Base-by-base conservation (phyloP, 1,140 invertebrate species). In the Diploscapter pachys region DNA sequence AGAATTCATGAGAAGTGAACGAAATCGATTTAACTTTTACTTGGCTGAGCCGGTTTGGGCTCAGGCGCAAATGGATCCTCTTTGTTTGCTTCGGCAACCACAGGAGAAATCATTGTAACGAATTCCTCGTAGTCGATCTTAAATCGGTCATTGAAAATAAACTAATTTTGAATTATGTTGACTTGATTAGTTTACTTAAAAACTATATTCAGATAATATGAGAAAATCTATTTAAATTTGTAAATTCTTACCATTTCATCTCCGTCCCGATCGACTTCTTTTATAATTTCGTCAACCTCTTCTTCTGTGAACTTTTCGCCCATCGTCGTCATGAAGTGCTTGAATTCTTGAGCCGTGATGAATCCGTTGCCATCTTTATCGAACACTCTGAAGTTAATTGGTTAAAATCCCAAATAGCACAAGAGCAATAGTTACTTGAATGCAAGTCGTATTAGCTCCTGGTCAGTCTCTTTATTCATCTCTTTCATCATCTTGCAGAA, bases 401-500 rank as follows among this genome's bases (percentile, higher is more conserved):
- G n/a, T 13, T 57, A 52, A 4, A 53, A 50, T 65, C 63, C 63
- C 63, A 9, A 13, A 31, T 1, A 52, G 9, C 56, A 53, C 49
- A 48, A 13, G 48, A 51, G 4, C 4, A 65, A 54, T 54, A 74
- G 77, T 73, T 13, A 83, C 83, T 83, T 86, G 72, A 86, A 85
- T n/a, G 84, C 83, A 11, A 85, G 78, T 8, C 83, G 80, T 69
- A 86, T 85, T 54, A 85, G 69, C 71, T 85, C 81, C 67, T 86
- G 81, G 65, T 85, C 83, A 5, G 83, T 85, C 75, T 85, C 83
- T 64, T 85, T 85, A 64, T 85, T 85, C 83, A 84, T 85, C 59
- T 81, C 83, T 73, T 85, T 85, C 84, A 85, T 86, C 83, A 85
- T 85, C 79, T 85, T 84, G 70, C 83, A 85, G 66, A 85, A 85